phyloP scores from a whole-genome alignment of 2,888 invertebrate species.

The Plusia festucae region DNA sequence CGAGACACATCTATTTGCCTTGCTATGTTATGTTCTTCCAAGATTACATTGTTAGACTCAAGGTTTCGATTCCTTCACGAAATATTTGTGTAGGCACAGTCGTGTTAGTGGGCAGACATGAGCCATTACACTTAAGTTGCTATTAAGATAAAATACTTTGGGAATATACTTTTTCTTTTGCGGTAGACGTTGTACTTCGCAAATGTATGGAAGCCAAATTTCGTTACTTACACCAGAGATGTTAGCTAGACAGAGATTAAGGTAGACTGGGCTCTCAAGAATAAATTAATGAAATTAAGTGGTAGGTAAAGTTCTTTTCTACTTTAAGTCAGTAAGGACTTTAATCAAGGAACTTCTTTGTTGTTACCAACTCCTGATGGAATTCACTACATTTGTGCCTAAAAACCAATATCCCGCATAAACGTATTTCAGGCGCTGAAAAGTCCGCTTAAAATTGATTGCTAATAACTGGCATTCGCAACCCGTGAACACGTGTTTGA shows the following conservation, averaged over 20 bases:
- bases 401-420: constrained; percentile 13
- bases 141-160: not conserved
- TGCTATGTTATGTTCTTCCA: not conserved
- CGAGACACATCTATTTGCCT: not conserved
- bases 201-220: not conserved
- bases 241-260: not conserved
- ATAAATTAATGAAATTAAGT: too few relatives aligned
- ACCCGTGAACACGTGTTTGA: constrained; percentile 17
- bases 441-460: constrained; percentile 41
- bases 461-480: constrained; percentile 38
- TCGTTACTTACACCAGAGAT: not conserved
- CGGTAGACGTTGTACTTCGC: not conserved
- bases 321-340: too few relatives aligned
- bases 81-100: not conserved
- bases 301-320: too few relatives aligned
- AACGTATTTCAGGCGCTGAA: constrained; percentile 27
- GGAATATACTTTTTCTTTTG: not conserved
- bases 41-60: not conserved
- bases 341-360: too few relatives aligned
- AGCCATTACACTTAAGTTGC: constrained; percentile 1
- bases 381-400: constrained; percentile 10
- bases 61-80: not conserved
- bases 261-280: too few relatives aligned
- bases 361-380: not conserved
- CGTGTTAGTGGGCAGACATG: not conserved